These are phyloP conservation scores for Litoditis marina DNA, from an alignment of 2,888 invertebrate species.

Conservation along the genomic window DNA sequence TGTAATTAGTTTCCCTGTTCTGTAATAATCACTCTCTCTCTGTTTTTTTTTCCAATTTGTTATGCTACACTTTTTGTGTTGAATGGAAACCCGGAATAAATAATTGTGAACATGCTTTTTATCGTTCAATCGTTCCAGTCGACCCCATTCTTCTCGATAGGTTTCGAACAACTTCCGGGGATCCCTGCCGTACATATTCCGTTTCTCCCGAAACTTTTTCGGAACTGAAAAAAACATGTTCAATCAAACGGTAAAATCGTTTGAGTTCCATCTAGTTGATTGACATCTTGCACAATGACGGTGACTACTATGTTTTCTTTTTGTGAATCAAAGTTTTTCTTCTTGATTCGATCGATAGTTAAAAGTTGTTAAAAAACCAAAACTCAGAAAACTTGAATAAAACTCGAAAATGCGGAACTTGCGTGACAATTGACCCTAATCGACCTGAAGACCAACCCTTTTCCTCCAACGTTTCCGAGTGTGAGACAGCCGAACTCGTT, in stretches of 20 bases:
- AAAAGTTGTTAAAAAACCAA: too few relatives aligned
- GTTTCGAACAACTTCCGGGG: slow-evolving; percentile 56
- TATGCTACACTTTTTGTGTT: too few relatives aligned
- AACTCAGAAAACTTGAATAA: too few relatives aligned
- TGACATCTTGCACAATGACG: neutral
- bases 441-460: too few relatives aligned
- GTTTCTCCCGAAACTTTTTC: slow-evolving; percentile 56
- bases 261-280: neutral
- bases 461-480: too few relatives aligned
- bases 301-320: neutral
- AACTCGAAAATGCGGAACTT: too few relatives aligned
- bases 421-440: too few relatives aligned
- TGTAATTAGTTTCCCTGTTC: too few relatives aligned
- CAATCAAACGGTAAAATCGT: neutral
- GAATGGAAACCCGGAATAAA: too few relatives aligned
- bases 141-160: slow-evolving; percentile 59
- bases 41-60: too few relatives aligned
- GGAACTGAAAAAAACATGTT: slow-evolving; percentile 38
- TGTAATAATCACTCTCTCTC: too few relatives aligned
- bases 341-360: neutral
- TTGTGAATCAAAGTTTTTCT: neutral
- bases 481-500: too few relatives aligned
- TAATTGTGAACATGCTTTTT: slow-evolving; percentile 20
- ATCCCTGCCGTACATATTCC: slow-evolving; percentile 58
- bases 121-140: slow-evolving; percentile 50